phyloP scores from a whole-genome alignment of 2,797 vertebrate species.

The Galaxias olidus region DNA sequence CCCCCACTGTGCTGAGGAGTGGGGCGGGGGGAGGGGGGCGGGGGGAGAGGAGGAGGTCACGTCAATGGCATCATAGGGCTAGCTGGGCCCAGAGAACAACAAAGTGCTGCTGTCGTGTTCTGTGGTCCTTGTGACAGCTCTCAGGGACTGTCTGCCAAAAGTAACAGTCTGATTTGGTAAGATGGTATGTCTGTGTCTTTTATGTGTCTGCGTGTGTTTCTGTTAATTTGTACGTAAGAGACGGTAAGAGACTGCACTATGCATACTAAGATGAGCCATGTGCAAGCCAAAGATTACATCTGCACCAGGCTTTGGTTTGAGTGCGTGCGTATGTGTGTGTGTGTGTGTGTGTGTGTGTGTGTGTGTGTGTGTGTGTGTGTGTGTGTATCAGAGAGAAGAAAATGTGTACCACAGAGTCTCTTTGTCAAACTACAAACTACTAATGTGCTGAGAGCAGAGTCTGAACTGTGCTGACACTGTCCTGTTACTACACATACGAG shows the following conservation, averaged over 20 bases:
- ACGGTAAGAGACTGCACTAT: no score
- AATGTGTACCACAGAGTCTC: slow-evolving; percentile 62
- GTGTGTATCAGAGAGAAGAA: slow-evolving; percentile 46
- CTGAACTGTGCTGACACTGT: not conserved
- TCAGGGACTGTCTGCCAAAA: slow-evolving; percentile 54
- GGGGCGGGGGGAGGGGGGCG: slow-evolving; percentile 62
- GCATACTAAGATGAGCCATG: slow-evolving; percentile 20
- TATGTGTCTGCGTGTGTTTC: slow-evolving; percentile 17
- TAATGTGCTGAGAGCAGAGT: slow-evolving; percentile 61
- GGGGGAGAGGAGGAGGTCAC: slow-evolving; percentile 53
- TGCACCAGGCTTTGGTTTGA: slow-evolving; percentile 48
- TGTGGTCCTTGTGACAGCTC: slow-evolving; percentile 56
- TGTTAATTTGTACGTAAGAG: not conserved
- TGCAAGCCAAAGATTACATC: slow-evolving; percentile 65
- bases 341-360: slow-evolving; percentile 27
- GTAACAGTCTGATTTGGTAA: slow-evolving; percentile 76
- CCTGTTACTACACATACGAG: slow-evolving; percentile 46
- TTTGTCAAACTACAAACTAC: slow-evolving; percentile 62
- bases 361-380: slow-evolving; percentile 4
- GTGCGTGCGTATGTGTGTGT: slow-evolving; percentile 25
- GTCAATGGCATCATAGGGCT: slow-evolving; percentile 70
- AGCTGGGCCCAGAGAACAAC: slow-evolving; percentile 66
- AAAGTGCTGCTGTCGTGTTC: slow-evolving; percentile 75
- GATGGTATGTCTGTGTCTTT: slow-evolving; percentile 34
- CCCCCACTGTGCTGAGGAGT: slow-evolving; percentile 73